These are phyloP conservation scores for Drosophila murphyi DNA, from an alignment of 1,140 invertebrate genomes.

Conservation along the genomic window DNA sequence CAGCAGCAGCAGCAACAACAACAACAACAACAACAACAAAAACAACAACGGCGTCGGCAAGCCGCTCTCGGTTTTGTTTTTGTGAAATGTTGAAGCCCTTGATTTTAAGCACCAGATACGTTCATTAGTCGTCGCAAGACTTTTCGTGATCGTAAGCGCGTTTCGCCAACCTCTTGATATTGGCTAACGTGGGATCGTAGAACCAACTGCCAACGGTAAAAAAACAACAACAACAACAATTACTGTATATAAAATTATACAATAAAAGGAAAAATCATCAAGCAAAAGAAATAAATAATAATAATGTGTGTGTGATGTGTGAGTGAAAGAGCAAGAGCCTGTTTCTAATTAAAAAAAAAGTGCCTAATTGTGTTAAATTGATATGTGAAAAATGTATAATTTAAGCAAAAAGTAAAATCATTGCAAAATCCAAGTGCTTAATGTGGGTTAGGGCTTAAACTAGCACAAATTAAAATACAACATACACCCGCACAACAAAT, in stretches of 20 bases:
- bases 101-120: slow-evolving; percentile 72
- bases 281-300: slow-evolving; percentile 1
- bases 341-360: background rate
- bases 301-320: slow-evolving; percentile 3
- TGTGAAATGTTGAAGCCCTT: slow-evolving; percentile 75
- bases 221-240: slow-evolving; percentile 8
- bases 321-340: background rate
- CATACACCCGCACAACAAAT: slow-evolving; percentile 63
- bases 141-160: slow-evolving; percentile 59
- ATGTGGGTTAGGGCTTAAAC: slow-evolving; percentile 77
- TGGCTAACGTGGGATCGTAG: slow-evolving; percentile 10
- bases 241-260: background rate
- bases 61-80: slow-evolving; percentile 47
- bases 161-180: slow-evolving; percentile 45
- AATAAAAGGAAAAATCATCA: slow-evolving; percentile 24
- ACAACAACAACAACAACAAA: slow-evolving; percentile 16
- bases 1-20: slow-evolving; percentile 26
- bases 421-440: slow-evolving; percentile 47
- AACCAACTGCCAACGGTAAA: slow-evolving; percentile 24
- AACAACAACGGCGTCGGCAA: slow-evolving; percentile 6
- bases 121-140: slow-evolving; percentile 68
- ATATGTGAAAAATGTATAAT: background rate
- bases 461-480: slow-evolving; percentile 55
- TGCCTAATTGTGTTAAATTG: background rate
- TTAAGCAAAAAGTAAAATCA: slow-evolving; percentile 38